These are phyloP conservation scores for Eilema depressum DNA, from an alignment of 2,888 invertebrate genomes.

Conservation along the genomic window DNA sequence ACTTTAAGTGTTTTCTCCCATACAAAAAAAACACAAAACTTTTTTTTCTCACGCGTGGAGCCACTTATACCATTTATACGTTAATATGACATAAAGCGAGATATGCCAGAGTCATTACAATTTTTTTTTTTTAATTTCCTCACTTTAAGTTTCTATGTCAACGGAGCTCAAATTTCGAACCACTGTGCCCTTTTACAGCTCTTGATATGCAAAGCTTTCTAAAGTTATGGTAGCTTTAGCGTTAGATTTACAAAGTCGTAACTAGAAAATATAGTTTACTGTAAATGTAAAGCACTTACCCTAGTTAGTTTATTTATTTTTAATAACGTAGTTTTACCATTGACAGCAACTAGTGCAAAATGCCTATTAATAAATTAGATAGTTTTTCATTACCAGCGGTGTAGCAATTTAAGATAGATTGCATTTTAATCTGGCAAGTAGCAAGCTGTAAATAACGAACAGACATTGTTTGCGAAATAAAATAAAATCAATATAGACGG, in stretches of 20 bases:
- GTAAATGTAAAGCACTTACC: neutral
- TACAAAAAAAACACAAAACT: too few species aligned
- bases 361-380: neutral
- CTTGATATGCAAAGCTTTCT: too few species aligned
- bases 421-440: constrained; percentile 2
- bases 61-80: too few species aligned
- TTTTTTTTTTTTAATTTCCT: too few species aligned
- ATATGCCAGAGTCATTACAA: too few species aligned
- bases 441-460: constrained; percentile 5
- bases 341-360: neutral
- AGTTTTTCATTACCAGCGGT: neutral
- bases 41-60: too few species aligned
- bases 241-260: neutral
- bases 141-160: too few species aligned
- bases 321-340: neutral
- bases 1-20: too few species aligned
- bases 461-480: constrained; percentile 7
- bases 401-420: neutral
- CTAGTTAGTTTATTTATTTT: neutral
- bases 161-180: too few species aligned
- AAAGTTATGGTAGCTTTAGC: too few species aligned
- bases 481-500: constrained; percentile 7
- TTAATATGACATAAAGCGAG: too few species aligned
- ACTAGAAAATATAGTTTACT: neutral
- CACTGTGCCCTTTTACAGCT: too few species aligned